Conservation (phyloP, 1,140 invertebrate genomes). For the Megalopta genalis region DNA sequence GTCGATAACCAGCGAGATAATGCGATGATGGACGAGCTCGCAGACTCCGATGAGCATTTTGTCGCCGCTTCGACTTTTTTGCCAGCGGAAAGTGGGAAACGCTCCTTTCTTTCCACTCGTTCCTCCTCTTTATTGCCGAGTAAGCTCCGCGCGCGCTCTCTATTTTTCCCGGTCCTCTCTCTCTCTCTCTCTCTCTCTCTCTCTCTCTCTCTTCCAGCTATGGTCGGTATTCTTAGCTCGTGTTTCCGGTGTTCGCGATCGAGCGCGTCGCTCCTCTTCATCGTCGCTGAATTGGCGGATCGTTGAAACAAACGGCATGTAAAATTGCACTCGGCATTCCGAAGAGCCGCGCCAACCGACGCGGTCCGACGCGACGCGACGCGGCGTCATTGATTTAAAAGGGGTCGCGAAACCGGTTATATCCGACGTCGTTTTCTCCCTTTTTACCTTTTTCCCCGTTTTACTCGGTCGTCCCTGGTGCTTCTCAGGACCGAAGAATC, state of each 20-base stretch:
- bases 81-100: not conserved
- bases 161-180: not conserved
- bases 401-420: no score
- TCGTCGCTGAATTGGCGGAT: conserved; percentile 18
- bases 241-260: no score
- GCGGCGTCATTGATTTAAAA: conserved; percentile 20
- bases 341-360: not conserved
- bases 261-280: conserved; percentile 5
- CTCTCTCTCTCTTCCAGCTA: not conserved
- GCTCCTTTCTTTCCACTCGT: not conserved
- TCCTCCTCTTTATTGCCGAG: conserved; percentile 22
- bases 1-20: conserved; percentile 38
- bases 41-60: conserved; percentile 9
- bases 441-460: no score
- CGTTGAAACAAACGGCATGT: conserved; percentile 35
- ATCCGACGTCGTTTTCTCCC: no score
- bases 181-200: not conserved
- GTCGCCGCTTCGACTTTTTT: conserved; percentile 15
- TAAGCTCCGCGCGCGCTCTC: conserved; percentile 9
- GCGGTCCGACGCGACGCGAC: no score
- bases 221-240: no score
- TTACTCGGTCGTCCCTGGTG: no score
- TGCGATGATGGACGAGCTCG: conserved; percentile 32
- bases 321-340: conserved; percentile 13
- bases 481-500: no score